Base-by-base conservation (phyloP, 2,888 invertebrate genomes). In the Crioceris asparagi region DNA sequence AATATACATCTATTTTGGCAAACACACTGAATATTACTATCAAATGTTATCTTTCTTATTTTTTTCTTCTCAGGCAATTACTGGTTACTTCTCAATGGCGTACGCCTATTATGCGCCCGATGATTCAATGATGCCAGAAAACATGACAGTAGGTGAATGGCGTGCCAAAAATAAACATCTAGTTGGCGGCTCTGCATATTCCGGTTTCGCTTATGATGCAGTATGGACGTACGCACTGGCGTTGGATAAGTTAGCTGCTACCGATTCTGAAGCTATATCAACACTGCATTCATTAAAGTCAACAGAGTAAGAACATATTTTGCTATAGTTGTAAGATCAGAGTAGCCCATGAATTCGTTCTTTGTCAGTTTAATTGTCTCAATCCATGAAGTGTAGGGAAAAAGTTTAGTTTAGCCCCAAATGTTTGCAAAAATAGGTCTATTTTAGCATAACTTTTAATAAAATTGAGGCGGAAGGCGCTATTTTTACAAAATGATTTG, bases 151-250 rank as follows among this genome's bases (percentile, higher is more conserved):
- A 1, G 61, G 65, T 0, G 56, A 75, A 41, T 86, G 83, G 81
- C 65, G 67, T 43, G 39, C 64, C 7, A 56, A 62, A 2, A 75
- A 75, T 49, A 39, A n/a, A 36, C 49, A 15, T 5, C 49, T 57
- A n/a, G 51, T 56, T 5, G 14, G 14, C 2, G 14, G 21, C 6
- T 79, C 79, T 1, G 70, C 74, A 46, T 84, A 81, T 56, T 80
- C 79, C 1, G 80, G 81, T 1, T 85, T 77, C 56, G 80, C 82
- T 0, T 86, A 86, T 52, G 86, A 86, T 61, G 84, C 83, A 0
- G 79, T 85, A 34, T 86, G 86, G 85, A 76, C 77, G 1, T 85
- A 80, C 59, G 85, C 82, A 3, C 62, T 74, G 23, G 84, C 82
- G 1, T 64, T 83, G 17, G 74, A 83, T 53, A 67, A 72, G 45